Evolutionary conservation across 2,113 vertebrate species (phyloP).

Genomic region (Ailurus styani): DNA sequence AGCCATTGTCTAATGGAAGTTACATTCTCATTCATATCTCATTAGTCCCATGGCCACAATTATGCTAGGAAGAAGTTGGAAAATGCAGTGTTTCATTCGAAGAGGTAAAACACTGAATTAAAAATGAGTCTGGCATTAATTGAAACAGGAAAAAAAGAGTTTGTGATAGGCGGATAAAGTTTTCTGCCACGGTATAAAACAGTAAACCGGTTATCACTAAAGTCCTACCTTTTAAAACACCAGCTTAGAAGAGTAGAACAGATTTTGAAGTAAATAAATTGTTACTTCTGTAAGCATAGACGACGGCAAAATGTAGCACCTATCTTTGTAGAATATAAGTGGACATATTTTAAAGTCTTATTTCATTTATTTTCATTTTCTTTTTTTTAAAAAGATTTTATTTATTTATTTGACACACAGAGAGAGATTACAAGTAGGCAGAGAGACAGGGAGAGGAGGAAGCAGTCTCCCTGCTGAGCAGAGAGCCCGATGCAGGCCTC

Average conservation of each 20-base stretch:
- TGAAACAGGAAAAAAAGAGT: not conserved
- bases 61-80: not conserved
- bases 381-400: too few relatives aligned
- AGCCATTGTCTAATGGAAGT: not conserved
- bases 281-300: not conserved
- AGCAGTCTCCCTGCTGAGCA: too few relatives aligned
- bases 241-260: not conserved
- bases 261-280: not conserved
- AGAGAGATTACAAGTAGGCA: too few relatives aligned
- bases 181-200: not conserved
- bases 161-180: not conserved
- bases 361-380: constrained; percentile 15
- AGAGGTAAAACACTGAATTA: not conserved
- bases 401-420: too few relatives aligned
- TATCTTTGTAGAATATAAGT: not conserved
- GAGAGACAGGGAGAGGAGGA: too few relatives aligned
- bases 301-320: not conserved
- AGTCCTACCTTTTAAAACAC: not conserved
- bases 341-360: not conserved
- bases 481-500: too few relatives aligned
- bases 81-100: not conserved
- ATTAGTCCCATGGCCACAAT: not conserved
- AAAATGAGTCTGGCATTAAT: not conserved
- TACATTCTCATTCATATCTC: not conserved
- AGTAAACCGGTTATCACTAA: not conserved